Percentiles rank a stretch among this genome's conserved stretches.
phyloP scores from a whole-genome alignment of 23 tunicate genomes.

The Trididemnum clinides region DNA sequence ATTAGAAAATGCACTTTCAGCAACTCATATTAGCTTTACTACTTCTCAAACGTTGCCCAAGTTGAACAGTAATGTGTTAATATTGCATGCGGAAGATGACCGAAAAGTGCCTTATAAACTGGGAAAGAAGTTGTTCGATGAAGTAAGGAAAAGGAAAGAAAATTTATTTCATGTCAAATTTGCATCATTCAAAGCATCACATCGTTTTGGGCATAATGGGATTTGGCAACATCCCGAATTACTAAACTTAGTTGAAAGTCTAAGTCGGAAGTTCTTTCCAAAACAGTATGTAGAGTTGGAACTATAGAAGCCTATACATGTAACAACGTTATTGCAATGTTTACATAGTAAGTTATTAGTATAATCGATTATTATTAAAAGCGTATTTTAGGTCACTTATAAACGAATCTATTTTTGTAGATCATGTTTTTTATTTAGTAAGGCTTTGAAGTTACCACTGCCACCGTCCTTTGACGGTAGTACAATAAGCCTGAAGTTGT shows the following conservation, averaged over 20 bases:
- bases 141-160: background rate
- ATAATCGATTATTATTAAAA: too few relatives aligned
- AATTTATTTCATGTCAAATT: constrained; percentile 1
- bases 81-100: constrained; percentile 89
- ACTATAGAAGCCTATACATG: too few relatives aligned
- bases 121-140: constrained; percentile 47
- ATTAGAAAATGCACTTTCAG: constrained; percentile 45
- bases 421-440: too few relatives aligned
- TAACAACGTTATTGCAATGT: too few relatives aligned
- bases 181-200: constrained; percentile 53
- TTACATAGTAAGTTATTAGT: too few relatives aligned
- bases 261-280: too few relatives aligned
- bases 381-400: too few relatives aligned
- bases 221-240: constrained; percentile 40
- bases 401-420: too few relatives aligned
- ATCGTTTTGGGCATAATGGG: constrained; percentile 72
- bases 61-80: constrained; percentile 34
- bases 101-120: constrained; percentile 38
- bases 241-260: constrained; percentile 5
- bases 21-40: constrained; percentile 15
- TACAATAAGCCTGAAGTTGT: too few relatives aligned
- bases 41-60: constrained; percentile 37
- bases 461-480: too few relatives aligned
- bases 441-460: too few relatives aligned
- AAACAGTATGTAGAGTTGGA: too few relatives aligned